Evolutionary conservation across 2,888 invertebrate species (phyloP).

Genomic region (Chrysolina oricalcia): DNA sequence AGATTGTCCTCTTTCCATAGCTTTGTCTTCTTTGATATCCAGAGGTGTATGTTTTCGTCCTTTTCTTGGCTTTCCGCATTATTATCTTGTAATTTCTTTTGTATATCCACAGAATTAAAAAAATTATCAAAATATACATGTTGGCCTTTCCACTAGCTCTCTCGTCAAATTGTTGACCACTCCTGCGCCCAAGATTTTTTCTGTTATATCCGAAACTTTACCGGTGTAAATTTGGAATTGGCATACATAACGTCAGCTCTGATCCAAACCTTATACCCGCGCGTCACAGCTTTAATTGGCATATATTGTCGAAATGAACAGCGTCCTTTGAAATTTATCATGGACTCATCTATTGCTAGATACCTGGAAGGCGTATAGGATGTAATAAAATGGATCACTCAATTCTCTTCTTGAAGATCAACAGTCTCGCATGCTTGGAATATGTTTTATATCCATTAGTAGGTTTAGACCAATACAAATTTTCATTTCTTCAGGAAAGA

Average conservation of each 20-base stretch:
- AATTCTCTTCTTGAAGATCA: slow-evolving; percentile 34
- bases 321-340: slow-evolving; percentile 55
- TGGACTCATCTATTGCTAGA: slow-evolving; percentile 53
- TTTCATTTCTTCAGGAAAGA: slow-evolving; percentile 29
- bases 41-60: too few species aligned
- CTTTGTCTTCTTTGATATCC: too few species aligned
- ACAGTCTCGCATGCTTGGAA: slow-evolving; percentile 39
- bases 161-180: slow-evolving; percentile 48
- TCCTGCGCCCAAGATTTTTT: slow-evolving; percentile 44
- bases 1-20: too few species aligned
- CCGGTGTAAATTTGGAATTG: slow-evolving; percentile 60
- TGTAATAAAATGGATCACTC: slow-evolving; percentile 38
- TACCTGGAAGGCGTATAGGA: slow-evolving; percentile 45
- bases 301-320: slow-evolving; percentile 54
- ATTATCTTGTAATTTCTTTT: slow-evolving; percentile 31
- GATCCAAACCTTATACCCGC: slow-evolving; percentile 61
- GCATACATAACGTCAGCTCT: slow-evolving; percentile 48
- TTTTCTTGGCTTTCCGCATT: too few species aligned
- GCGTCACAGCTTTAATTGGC: slow-evolving; percentile 62
- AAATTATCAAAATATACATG: slow-evolving; percentile 51
- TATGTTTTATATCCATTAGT: slow-evolving; percentile 38
- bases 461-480: slow-evolving; percentile 37
- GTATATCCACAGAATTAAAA: slow-evolving; percentile 37
- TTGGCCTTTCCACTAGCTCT: slow-evolving; percentile 44
- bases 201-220: too few species aligned